phyloP scores from a whole-genome alignment of 2,113 vertebrate genomes.

The Eolophus roseicapilla region DNA sequence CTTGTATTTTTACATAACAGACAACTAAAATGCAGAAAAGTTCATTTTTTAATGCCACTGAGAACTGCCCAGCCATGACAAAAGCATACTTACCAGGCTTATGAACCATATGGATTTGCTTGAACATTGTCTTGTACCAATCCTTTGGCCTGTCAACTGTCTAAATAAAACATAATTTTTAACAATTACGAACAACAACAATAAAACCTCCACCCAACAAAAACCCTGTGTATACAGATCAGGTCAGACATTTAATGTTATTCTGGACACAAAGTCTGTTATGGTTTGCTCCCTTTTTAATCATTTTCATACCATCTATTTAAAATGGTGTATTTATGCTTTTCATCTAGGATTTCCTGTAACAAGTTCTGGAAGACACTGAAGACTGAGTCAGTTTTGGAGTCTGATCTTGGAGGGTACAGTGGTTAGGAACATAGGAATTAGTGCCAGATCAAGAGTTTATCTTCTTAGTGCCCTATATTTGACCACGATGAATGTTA shows the following conservation, averaged over 20 bases:
- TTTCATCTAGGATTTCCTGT: background rate
- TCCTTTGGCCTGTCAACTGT: conserved; percentile 97
- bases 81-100: conserved; percentile 83
- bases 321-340: background rate
- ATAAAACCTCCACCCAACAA: background rate
- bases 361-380: background rate
- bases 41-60: background rate
- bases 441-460: background rate
- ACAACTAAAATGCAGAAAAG: background rate
- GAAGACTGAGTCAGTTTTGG: background rate
- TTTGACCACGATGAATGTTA: background rate
- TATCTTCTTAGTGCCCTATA: background rate
- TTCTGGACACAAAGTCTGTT: background rate
- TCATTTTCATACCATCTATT: background rate
- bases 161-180: conserved; percentile 71
- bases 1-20: background rate
- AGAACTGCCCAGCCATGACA: background rate
- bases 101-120: conserved; percentile 99
- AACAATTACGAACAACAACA: conserved; percentile 15
- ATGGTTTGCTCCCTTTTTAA: background rate
- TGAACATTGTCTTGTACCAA: conserved; percentile 99
- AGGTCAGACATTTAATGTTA: background rate
- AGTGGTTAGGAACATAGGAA: background rate
- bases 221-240: background rate
- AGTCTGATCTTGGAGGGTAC: background rate